These are phyloP conservation scores for Sciurus niger DNA, from an alignment of 2,113 vertebrate genomes.

Conservation along the genomic window DNA sequence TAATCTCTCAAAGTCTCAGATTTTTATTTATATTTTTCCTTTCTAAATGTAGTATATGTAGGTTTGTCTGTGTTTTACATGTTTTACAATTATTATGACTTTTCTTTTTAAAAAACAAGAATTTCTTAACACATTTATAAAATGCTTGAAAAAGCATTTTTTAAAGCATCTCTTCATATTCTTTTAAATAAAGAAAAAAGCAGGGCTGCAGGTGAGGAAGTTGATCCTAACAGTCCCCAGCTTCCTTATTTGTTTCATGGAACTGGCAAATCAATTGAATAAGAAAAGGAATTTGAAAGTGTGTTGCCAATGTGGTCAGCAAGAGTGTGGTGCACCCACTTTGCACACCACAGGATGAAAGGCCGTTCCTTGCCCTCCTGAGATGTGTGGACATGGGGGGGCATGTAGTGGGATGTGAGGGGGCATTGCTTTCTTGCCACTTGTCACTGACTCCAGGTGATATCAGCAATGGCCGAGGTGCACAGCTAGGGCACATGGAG, in stretches of 20 bases:
- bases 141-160: background rate
- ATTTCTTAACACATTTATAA: too few species aligned
- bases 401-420: too few species aligned
- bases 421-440: background rate
- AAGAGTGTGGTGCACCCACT: background rate
- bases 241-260: background rate
- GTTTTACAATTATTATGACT: slow-evolving; percentile 8
- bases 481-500: background rate
- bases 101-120: background rate
- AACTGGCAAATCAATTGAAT: background rate
- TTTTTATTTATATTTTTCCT: background rate
- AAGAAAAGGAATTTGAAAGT: background rate
- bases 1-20: background rate
- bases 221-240: background rate
- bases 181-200: background rate
- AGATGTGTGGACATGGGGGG: background rate
- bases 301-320: background rate
- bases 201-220: background rate
- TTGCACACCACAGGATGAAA: background rate
- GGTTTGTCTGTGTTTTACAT: background rate
- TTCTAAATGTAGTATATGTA: background rate
- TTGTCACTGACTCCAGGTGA: slow-evolving; percentile 17
- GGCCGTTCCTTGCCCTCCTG: background rate
- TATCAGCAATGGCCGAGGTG: background rate
- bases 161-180: background rate